Conservation (phyloP, 2,888 invertebrate genomes). For the Phasia obesa region DNA sequence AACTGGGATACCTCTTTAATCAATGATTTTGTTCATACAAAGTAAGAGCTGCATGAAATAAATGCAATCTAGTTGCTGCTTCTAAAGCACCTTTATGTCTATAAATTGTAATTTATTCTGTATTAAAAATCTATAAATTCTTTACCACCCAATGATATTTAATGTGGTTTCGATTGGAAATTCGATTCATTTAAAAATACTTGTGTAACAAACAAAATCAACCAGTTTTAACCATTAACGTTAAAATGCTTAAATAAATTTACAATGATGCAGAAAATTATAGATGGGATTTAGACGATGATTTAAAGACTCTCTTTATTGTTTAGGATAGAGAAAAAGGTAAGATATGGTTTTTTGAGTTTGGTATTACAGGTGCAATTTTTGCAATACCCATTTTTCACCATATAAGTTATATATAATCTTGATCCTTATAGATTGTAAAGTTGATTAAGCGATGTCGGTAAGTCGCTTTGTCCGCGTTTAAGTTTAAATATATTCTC, state of each 20-base stretch:
- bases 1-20: background rate
- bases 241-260: constrained; percentile 6
- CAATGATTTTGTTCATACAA: constrained; percentile 1
- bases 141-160: constrained; percentile 61
- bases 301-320: too few relatives aligned
- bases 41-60: constrained; percentile 7
- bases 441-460: too few relatives aligned
- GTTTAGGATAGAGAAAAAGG: too few relatives aligned
- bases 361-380: too few relatives aligned
- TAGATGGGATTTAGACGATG: background rate
- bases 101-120: constrained; percentile 23
- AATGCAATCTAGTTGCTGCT: background rate
- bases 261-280: constrained; percentile 4
- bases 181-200: constrained; percentile 54
- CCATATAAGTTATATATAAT: too few relatives aligned
- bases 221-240: constrained; percentile 43
- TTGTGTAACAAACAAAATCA: constrained; percentile 41
- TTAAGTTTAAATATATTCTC: too few relatives aligned
- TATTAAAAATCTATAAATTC: constrained; percentile 49
- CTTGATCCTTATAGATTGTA: too few relatives aligned
- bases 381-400: too few relatives aligned
- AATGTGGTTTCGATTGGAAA: constrained; percentile 60
- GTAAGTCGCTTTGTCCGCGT: too few relatives aligned
- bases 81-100: background rate
- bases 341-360: too few relatives aligned